Evolutionary conservation across 2,113 vertebrate species (phyloP).

Genomic region (Herpetotheres cachinnans): DNA sequence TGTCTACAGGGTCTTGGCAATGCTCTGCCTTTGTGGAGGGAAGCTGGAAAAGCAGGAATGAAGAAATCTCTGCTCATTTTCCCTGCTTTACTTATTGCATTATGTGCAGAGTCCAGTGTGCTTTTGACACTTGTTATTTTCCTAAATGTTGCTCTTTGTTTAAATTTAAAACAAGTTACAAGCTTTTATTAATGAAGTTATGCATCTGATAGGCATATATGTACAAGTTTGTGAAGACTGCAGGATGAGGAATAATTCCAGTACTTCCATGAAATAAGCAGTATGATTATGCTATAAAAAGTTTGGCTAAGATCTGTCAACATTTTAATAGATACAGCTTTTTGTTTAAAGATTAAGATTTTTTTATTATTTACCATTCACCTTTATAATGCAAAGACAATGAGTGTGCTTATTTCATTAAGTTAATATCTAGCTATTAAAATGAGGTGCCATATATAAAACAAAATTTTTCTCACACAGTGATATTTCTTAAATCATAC

Average conservation of each 20-base stretch:
- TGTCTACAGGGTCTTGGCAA: not conserved
- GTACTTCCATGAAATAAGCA: not conserved
- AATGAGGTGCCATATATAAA: not conserved
- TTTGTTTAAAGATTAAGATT: not conserved
- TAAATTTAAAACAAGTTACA: not conserved
- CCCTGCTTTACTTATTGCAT: rapidly evolving
- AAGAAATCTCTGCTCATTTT: not conserved
- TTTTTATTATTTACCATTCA: not conserved
- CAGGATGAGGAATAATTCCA: not conserved
- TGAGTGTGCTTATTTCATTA: not conserved
- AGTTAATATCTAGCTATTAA: not conserved
- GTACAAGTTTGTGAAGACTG: not conserved
- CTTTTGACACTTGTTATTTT: not conserved
- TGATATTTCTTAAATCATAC: not conserved
- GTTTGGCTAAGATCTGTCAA: not conserved
- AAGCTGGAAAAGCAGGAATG: not conserved
- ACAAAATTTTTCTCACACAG: not conserved
- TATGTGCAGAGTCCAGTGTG: not conserved
- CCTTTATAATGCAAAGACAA: not conserved
- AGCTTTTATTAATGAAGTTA: not conserved
- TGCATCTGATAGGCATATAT: rapidly evolving
- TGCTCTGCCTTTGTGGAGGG: rapidly evolving
- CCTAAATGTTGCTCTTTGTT: not conserved
- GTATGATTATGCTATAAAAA: not conserved
- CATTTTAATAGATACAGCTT: not conserved